Evolutionary conservation across 2,113 vertebrate genomes (phyloP).

Genomic region (Rhynchomys soricoides): DNA sequence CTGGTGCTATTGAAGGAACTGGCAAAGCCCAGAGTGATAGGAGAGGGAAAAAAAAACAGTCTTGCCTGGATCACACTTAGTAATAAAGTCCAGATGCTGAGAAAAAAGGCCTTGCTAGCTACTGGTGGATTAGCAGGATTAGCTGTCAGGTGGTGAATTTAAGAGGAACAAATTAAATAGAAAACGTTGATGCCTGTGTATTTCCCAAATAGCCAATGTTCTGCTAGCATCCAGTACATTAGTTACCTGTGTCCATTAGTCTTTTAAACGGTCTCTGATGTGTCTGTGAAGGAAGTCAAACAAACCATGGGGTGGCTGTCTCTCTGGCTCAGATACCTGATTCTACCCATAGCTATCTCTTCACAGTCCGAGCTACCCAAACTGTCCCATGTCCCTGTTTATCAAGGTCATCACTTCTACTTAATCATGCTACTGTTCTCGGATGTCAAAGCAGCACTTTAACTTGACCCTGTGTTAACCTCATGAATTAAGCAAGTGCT

Average conservation of each 20-base stretch:
- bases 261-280: not conserved
- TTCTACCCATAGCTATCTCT: not conserved
- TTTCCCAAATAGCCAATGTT: not conserved
- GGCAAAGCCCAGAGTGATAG: not conserved
- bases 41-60: no score
- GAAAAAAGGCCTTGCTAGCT: not conserved
- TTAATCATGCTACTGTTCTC: not conserved
- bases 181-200: not conserved
- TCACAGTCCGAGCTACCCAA: not conserved
- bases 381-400: not conserved
- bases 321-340: not conserved
- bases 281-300: not conserved
- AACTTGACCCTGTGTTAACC: not conserved
- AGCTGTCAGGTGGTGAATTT: not conserved
- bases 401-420: not conserved
- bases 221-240: not conserved
- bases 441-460: not conserved
- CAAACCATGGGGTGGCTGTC: fast-evolving
- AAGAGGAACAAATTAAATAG: not conserved
- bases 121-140: not conserved
- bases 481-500: not conserved
- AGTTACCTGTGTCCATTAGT: not conserved
- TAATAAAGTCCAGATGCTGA: not conserved
- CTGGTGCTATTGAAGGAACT: not conserved
- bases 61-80: not conserved